phyloP scores from a whole-genome alignment of 2,797 vertebrate species.

The Platalea minor region DNA sequence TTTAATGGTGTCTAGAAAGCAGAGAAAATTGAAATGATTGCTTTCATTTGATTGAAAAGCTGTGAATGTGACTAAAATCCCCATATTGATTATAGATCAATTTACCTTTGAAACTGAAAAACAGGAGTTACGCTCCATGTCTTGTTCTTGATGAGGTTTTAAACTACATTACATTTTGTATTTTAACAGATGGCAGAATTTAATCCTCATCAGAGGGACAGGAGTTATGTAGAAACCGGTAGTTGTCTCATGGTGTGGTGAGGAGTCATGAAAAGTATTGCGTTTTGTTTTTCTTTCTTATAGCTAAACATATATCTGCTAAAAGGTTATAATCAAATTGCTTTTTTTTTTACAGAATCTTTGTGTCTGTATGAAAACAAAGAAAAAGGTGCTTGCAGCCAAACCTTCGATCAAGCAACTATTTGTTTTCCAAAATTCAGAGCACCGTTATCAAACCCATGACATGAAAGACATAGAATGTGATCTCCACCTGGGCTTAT shows the following conservation, averaged over 20 bases:
- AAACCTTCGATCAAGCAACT: background rate
- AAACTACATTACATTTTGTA: constrained; percentile 21
- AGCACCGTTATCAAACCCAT: background rate
- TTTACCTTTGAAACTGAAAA: constrained; percentile 48
- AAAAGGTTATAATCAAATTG: background rate
- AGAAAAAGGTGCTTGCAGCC: background rate
- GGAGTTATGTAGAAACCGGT: background rate
- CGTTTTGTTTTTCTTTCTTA: background rate
- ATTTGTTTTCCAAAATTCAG: background rate
- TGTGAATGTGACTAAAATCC: constrained; percentile 52
- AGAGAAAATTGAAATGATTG: constrained; percentile 54
- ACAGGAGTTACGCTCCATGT: background rate
- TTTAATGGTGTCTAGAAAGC: constrained; percentile 6
- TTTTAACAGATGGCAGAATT: constrained; percentile 19
- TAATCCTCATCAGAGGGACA: constrained; percentile 15
- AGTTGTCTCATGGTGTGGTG: background rate
- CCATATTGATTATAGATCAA: constrained; percentile 53
- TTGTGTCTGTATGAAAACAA: background rate
- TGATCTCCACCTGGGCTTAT: background rate
- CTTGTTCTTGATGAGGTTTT: constrained; percentile 24
- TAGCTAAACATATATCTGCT: background rate
- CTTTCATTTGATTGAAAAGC: constrained; percentile 54
- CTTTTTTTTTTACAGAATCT: background rate
- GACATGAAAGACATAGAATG: background rate
- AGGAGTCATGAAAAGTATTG: background rate